Base-by-base conservation (phyloP, 2,797 vertebrate genomes). In the Salmo trutta region DNA sequence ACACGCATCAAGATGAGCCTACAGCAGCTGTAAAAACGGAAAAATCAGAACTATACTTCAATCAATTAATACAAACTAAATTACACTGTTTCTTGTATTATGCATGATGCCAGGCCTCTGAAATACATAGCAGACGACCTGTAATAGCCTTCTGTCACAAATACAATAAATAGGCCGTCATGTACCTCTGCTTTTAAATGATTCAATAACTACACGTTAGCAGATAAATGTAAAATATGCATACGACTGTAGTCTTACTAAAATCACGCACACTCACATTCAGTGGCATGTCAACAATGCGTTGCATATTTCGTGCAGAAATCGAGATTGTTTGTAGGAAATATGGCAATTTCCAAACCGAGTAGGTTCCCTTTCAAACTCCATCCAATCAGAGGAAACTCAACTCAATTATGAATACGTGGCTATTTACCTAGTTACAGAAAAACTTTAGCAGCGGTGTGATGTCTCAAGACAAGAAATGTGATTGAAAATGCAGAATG, bases 281-380 rank as follows among this genome's bases (percentile, higher is more conserved):
- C 82, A 78, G 78, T 56, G 76, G 82, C 91, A 82, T 91, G 91
- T 91, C 90, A 92, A 93, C 90, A 92, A 90, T 19, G 81, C 83
- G 81, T 82, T 76, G 85, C 31, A 54, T 86, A 73, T 56, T 73
- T 56, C 71, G 41, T 47, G 41, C 41, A 47, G 10, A 47, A 47
- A 47, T 47, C 10, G 10, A 47, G 33, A 36, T 36, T 36, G 33
- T 6, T 36, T 36, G 5, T 36, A 36, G 33, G 33, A 36, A 36
- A 59, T 21, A 21, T 21, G 56, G n/a, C 19, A 2, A 12, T 21
- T 17, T 10, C n/a, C 24, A n/a, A 24, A 62, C n/a, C 8, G 10
- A 27, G 59, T 3, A 12, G 59, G 59, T n/a, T 19, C 41, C 41
- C 41, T 27, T 24, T 4, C 21, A 24, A 64, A 5, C 10, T 64